These are phyloP conservation scores for Platyrinchus mystaceus DNA, from an alignment of 2,797 vertebrate species.

Conservation along the genomic window DNA sequence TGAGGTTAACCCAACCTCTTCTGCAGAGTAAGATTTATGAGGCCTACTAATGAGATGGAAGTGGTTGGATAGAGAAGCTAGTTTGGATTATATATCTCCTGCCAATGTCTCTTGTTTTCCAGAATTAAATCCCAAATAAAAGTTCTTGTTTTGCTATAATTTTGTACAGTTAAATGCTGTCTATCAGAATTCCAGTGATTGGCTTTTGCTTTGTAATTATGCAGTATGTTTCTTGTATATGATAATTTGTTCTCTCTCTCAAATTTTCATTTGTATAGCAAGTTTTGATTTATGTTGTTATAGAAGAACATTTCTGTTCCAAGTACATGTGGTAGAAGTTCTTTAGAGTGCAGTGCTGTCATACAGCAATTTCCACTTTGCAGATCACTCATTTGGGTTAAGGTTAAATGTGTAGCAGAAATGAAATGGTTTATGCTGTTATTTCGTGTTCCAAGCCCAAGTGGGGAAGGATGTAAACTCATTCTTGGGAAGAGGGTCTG, in stretches of 20 bases:
- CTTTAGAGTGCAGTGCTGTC: neutral
- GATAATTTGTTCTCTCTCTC: neutral
- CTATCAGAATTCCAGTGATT: neutral
- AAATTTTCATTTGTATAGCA: neutral
- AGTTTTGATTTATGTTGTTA: neutral
- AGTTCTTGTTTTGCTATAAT: neutral
- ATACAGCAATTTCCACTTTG: neutral
- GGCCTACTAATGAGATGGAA: neutral
- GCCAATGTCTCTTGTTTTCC: neutral
- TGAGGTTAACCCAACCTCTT: constrained; percentile 33
- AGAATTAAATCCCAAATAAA: constrained; percentile 9
- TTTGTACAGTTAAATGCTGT: neutral
- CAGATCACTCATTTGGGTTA: neutral
- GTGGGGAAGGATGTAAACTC: neutral
- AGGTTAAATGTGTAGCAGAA: neutral
- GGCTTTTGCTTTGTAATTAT: neutral
- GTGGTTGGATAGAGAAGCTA: neutral
- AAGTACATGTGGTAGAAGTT: neutral
- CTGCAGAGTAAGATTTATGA: constrained; percentile 26
- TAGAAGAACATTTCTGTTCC: neutral
- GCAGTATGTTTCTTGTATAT: neutral
- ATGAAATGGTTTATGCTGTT: neutral
- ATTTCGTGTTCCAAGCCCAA: neutral
- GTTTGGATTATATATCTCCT: constrained; percentile 24
- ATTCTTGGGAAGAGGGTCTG: neutral